Evolutionary conservation across 1,140 invertebrate genomes (phyloP).

Genomic region (Drosophila miranda): DNA sequence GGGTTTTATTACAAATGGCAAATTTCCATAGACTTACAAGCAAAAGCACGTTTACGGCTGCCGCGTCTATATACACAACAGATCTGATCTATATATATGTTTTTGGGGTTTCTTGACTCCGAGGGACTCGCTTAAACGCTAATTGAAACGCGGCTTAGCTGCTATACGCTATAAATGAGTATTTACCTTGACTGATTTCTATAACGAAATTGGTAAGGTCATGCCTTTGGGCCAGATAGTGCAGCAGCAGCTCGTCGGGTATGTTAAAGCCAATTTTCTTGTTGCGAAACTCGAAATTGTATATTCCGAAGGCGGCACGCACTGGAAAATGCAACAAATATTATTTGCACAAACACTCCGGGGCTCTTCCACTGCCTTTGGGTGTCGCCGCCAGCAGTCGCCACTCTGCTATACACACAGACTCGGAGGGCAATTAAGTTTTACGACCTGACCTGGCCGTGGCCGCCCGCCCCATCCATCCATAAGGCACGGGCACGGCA

Average conservation of each 20-base stretch:
- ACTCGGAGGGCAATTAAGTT: constrained; percentile 50
- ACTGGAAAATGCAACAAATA: constrained; percentile 47
- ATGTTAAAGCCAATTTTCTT: constrained; percentile 81
- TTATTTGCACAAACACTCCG: constrained; percentile 1
- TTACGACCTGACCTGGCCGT: constrained; percentile 45
- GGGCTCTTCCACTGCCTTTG: not conserved
- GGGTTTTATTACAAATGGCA: constrained; percentile 75
- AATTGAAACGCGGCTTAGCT: constrained; percentile 57
- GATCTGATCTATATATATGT: constrained; percentile 16
- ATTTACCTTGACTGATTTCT: constrained; percentile 81
- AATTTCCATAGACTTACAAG: constrained; percentile 74
- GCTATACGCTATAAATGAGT: constrained; percentile 1
- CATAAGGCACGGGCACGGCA: not conserved
- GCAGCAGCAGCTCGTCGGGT: constrained; percentile 74
- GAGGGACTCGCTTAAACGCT: constrained; percentile 59
- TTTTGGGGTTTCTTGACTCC: no score
- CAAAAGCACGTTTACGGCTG: constrained; percentile 64
- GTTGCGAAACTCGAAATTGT: constrained; percentile 80
- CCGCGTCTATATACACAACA: constrained; percentile 65
- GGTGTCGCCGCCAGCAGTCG: no score
- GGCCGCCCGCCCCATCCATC: constrained; percentile 4
- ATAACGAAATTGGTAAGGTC: constrained; percentile 82
- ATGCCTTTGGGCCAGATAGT: constrained; percentile 76
- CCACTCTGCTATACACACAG: constrained; percentile 14
- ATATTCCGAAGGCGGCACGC: constrained; percentile 77